phyloP scores from a whole-genome alignment of 1,140 invertebrate genomes.

The Microplitis mediator region DNA sequence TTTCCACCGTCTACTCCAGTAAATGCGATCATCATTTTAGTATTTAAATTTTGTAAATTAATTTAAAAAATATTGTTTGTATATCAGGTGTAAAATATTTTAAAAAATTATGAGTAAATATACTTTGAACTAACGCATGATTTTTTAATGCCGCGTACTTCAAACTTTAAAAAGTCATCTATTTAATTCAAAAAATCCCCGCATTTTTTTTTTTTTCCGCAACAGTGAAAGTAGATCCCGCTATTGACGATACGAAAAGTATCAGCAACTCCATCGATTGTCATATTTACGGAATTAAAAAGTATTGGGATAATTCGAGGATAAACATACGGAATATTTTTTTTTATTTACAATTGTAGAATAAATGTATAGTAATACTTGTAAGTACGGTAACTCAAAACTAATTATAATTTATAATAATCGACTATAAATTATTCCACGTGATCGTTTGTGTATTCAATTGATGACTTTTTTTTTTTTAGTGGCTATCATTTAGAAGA shows the following conservation, averaged over 20 bases:
- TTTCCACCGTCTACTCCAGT: too few relatives aligned
- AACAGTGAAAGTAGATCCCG: too few relatives aligned
- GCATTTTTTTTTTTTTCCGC: too few relatives aligned
- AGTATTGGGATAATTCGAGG: too few relatives aligned
- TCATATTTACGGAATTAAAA: too few relatives aligned
- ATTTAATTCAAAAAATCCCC: too few relatives aligned
- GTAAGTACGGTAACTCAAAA: background rate
- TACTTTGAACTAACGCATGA: background rate
- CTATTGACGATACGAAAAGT: too few relatives aligned
- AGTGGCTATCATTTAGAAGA: background rate
- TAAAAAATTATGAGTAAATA: background rate
- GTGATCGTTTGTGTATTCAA: background rate
- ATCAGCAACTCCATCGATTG: too few relatives aligned
- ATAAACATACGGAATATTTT: background rate
- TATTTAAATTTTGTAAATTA: background rate
- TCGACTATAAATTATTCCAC: background rate
- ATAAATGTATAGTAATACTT: background rate
- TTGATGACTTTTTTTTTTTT: background rate
- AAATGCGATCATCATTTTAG: background rate
- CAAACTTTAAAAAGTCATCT: too few relatives aligned
- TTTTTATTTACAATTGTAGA: background rate
- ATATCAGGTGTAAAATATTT: background rate
- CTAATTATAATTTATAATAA: background rate
- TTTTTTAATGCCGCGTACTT: background rate
- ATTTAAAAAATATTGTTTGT: background rate